Evolutionary conservation across 2,797 vertebrate species (phyloP).

Genomic region (Buphagus erythrorhynchus): DNA sequence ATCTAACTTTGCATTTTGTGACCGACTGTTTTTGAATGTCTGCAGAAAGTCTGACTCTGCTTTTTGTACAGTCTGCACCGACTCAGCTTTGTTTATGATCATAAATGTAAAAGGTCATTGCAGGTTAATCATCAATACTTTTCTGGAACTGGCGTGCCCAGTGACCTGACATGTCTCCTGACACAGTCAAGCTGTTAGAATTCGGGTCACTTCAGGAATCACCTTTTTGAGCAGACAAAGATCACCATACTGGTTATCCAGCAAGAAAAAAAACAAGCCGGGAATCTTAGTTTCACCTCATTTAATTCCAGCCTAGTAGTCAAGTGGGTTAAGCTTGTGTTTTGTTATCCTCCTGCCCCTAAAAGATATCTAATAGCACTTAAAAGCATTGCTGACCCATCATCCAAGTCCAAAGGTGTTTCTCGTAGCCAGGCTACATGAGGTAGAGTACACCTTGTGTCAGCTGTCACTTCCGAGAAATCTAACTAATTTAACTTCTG

Average conservation of each 20-base stretch:
- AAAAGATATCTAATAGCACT: not conserved
- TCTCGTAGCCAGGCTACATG: not conserved
- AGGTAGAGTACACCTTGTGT: not conserved
- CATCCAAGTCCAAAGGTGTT: not conserved
- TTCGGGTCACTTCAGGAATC: not conserved
- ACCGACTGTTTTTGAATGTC: not conserved
- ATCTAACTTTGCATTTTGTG: not conserved
- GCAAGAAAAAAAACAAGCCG: not conserved
- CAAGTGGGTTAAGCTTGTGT: not conserved
- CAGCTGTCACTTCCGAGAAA: not conserved
- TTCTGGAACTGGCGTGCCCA: not conserved
- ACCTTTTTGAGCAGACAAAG: not conserved
- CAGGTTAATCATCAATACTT: not conserved
- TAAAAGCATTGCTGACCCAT: not conserved
- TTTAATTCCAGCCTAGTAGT: not conserved
- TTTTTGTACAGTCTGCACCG: rapidly evolving
- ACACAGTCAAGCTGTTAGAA: not conserved
- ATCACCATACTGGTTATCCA: not conserved
- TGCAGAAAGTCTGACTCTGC: not conserved
- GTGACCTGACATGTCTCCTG: not conserved
- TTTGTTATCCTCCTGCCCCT: not conserved
- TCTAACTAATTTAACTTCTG: not conserved
- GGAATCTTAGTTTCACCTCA: not conserved
- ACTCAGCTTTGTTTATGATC: not conserved
- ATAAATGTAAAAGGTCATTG: not conserved